A percentile compares a stretch with the other conserved stretches of the same genome.
phyloP scores from a whole-genome alignment of 2,888 invertebrate species.

The Tineola bisselliella region DNA sequence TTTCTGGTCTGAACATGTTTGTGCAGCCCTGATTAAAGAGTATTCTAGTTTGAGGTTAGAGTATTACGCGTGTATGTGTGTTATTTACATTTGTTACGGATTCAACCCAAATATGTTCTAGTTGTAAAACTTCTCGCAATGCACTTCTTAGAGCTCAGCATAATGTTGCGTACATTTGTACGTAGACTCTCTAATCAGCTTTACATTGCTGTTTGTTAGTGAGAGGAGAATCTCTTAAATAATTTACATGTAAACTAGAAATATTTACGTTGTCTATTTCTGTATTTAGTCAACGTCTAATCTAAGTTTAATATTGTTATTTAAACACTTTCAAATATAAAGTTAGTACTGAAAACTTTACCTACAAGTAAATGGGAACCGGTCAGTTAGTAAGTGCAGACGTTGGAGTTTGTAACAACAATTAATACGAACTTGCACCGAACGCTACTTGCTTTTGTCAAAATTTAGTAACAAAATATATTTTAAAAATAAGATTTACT shows the following conservation, averaged over 20 bases:
- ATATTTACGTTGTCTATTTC: too few species aligned
- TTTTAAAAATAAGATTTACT: too few species aligned
- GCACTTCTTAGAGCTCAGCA: not conserved
- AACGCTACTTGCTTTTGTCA: not conserved
- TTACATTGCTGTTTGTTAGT: not conserved
- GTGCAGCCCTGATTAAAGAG: too few species aligned
- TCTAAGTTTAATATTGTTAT: too few species aligned
- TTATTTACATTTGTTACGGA: not conserved
- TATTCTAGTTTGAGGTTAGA: too few species aligned
- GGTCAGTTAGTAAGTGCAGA: constrained; percentile 1
- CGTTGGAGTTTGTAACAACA: not conserved
- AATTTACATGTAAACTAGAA: too few species aligned
- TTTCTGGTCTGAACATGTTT: too few species aligned
- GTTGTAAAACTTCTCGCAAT: not conserved
- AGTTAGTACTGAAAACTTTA: not conserved
- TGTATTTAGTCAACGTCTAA: too few species aligned
- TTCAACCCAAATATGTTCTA: not conserved
- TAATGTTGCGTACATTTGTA: not conserved
- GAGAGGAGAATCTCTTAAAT: too few species aligned
- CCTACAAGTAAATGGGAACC: not conserved
- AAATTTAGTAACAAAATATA: not conserved
- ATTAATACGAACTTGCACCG: not conserved
- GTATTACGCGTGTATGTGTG: too few species aligned
- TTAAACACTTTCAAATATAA: not conserved
- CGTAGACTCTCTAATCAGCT: not conserved